A percentile compares a stretch with the other conserved stretches of the same genome.
Evolutionary conservation across 2,113 vertebrate genomes (phyloP).

Genomic region (Laterallus jamaicensis): DNA sequence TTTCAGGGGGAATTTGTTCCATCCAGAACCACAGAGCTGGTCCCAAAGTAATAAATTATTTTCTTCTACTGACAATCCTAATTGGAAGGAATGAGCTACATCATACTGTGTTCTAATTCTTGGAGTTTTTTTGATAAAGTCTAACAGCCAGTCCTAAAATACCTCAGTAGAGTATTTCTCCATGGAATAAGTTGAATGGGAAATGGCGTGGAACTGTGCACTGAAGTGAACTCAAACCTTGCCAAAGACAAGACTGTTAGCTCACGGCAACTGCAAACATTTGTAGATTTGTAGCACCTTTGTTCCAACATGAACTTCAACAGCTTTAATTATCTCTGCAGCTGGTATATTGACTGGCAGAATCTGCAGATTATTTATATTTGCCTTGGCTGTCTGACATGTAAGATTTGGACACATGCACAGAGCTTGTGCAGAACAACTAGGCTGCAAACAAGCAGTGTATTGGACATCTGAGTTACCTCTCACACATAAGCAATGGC

Average conservation of each 20-base stretch:
- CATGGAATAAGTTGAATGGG: not conserved
- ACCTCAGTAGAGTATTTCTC: not conserved
- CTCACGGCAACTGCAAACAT: not conserved
- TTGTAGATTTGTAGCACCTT: not conserved
- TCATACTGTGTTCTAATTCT: not conserved
- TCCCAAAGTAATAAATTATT: not conserved
- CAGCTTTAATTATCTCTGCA: not conserved
- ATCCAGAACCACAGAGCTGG: not conserved
- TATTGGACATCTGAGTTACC: not conserved
- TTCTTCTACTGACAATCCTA: not conserved
- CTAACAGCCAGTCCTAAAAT: not conserved
- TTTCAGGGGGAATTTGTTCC: not conserved
- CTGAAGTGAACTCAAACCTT: not conserved
- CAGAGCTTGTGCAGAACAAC: not conserved
- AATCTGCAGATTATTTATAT: not conserved
- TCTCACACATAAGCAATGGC: rapidly evolving
- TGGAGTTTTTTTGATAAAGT: not conserved
- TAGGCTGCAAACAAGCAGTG: not conserved
- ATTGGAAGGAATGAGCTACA: not conserved
- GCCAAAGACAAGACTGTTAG: not conserved
- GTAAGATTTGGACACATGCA: not conserved
- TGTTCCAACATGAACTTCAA: not conserved
- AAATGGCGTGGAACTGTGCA: not conserved
- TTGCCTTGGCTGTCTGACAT: rapidly evolving
- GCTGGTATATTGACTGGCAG: not conserved